Evolutionary conservation across 2,888 invertebrate genomes (phyloP), one percentile per base, ranked within the genome.

Genomic region (Lepidocyrtoides sp.): DNA sequence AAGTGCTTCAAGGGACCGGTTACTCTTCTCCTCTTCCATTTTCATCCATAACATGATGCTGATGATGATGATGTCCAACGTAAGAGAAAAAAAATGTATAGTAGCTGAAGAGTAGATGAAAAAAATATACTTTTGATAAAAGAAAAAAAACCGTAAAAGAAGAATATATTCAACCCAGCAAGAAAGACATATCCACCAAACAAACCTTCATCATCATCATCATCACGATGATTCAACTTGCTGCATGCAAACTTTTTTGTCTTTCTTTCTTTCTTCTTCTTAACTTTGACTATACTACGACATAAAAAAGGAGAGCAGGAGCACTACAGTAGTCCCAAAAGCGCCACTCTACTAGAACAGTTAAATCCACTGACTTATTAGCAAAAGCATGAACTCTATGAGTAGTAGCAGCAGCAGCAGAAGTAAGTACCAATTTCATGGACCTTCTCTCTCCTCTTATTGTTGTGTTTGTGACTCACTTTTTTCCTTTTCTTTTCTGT

Each of bases 1-100:
- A 93, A 92, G 91, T 89, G 92, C 88, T 93, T 83, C 93, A 91
- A 87, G 93, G 93, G 93, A 93, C 92, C 91, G 85, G 86, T 92
- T 91, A 88, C 79, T 81, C 81, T 54, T 54, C 57, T 75, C 57
- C 60, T 86, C 54, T 41, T 86, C 41, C 77, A 77, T 51, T 77
- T 77, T 51, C 77, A 77, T 77, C 77, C 51, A 29, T 72, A 72
- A n/a, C n/a, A n/a, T n/a, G n/a, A n/a, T 23, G 72, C 41, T 72
- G 72, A 72, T n/a, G 48, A 51, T n/a, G 41, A 41, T 12, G 44
- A 75, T 51, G 77, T 51, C 77, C 51, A 51, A 23, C 44, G 44
- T 48, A 77, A 23, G 14, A 51, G 51, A 77, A 48, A 51, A 77
- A 26, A n/a, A n/a, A n/a, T n/a, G n/a, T n/a, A n/a, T n/a, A n/a